These are phyloP conservation scores for Aplidium turbinatum DNA, from an alignment of 23 tunicate species.

Conservation along the genomic window DNA sequence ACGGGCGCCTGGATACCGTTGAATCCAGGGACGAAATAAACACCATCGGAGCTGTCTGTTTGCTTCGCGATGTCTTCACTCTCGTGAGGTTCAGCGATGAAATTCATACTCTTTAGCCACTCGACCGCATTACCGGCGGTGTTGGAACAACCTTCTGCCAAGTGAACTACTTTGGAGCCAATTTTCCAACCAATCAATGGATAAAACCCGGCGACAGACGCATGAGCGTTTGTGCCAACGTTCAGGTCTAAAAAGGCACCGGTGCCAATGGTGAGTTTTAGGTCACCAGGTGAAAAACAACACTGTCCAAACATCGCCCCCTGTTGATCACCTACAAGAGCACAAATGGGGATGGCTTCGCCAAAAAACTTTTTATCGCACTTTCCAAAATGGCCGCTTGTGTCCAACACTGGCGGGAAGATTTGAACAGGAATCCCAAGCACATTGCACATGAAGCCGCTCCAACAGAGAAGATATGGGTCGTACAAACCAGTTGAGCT, in stretches of 20 bases:
- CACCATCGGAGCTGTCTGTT: conserved; percentile 41
- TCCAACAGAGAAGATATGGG: conserved; percentile 81
- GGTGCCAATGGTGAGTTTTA: conserved; percentile 90
- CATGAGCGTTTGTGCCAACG: conserved; percentile 77
- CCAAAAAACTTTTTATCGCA: conserved; percentile 77
- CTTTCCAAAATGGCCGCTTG: conserved; percentile 70
- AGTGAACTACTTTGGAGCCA: conserved; percentile 45
- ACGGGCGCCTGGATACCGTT: conserved; percentile 91
- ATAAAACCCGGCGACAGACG: conserved; percentile 93
- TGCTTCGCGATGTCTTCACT: conserved; percentile 56
- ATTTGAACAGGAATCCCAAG: conserved; percentile 59
- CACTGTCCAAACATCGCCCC: conserved; percentile 97
- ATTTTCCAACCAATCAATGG: conserved; percentile 96
- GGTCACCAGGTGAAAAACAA: conserved; percentile 81
- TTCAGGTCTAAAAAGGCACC: conserved; percentile 92
- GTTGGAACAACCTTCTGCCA: conserved; percentile 83
- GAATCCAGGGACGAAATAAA: conserved; percentile 91
- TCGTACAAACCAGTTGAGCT: conserved; percentile 87
- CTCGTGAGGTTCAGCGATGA: conserved; percentile 44
- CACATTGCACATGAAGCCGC: conserved; percentile 52
- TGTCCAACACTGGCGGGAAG: conserved; percentile 79
- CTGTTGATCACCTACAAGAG: conserved; percentile 86
- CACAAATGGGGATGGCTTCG: conserved; percentile 66
- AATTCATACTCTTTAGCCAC: conserved; percentile 52
- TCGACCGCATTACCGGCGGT: conserved; percentile 87